A percentile compares a stretch with the other conserved stretches of the same genome.
Evolutionary conservation across 2,888 invertebrate genomes (phyloP).

Genomic region (Meganola albula): DNA sequence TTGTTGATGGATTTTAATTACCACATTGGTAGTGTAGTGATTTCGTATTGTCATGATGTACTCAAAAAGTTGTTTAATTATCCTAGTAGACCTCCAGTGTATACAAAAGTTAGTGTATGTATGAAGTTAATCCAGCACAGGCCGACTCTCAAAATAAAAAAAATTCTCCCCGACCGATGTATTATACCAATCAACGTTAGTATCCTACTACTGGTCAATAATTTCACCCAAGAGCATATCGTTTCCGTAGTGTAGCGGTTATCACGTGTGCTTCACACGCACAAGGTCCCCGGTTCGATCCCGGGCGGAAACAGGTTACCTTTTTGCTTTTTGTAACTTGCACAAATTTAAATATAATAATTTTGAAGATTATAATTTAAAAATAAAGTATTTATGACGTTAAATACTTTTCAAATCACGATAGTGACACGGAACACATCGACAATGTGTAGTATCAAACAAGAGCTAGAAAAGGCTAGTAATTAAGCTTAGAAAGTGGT

Average conservation of each 20-base stretch:
- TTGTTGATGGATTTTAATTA: slow-evolving; percentile 11
- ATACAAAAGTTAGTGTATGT: too few relatives aligned
- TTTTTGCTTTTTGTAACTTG: too few relatives aligned
- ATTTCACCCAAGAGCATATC: too few relatives aligned
- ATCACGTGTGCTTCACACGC: slow-evolving; percentile 89
- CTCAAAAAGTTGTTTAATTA: too few relatives aligned
- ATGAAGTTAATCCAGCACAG: too few relatives aligned
- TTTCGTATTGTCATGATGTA: slow-evolving; percentile 25
- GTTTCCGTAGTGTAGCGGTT: slow-evolving; percentile 87
- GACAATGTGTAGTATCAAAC: slow-evolving; percentile 53
- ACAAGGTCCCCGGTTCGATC: slow-evolving; percentile 84
- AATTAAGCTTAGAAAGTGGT: slow-evolving; percentile 67
- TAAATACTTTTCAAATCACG: slow-evolving; percentile 40
- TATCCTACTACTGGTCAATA: too few relatives aligned
- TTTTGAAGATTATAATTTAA: too few relatives aligned
- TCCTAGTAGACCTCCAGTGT: too few relatives aligned
- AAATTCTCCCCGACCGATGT: too few relatives aligned
- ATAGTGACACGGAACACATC: slow-evolving; percentile 61
- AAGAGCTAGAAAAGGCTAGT: slow-evolving; percentile 52
- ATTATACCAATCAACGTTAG: too few relatives aligned
- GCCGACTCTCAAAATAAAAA: too few relatives aligned
- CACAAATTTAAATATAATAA: too few relatives aligned
- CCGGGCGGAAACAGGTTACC: slow-evolving; percentile 83
- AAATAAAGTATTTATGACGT: slow-evolving; percentile 19
- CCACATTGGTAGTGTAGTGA: accelerated